Evolutionary conservation across 1,140 invertebrate genomes (phyloP).

Genomic region (Branchinecta lynchi): DNA sequence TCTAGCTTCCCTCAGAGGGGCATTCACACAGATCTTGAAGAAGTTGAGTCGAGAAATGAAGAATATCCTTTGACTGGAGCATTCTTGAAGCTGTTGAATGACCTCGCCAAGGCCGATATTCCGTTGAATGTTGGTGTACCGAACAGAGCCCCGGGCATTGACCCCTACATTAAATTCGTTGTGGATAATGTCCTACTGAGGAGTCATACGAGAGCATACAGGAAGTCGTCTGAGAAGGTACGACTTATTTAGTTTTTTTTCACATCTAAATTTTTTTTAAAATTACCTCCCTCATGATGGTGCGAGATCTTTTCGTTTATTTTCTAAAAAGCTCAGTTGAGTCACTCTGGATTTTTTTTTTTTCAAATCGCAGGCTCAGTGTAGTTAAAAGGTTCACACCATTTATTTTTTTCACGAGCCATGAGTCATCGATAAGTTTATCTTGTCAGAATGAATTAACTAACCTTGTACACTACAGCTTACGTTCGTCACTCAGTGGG

Average conservation of each 20-base stretch:
- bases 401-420: no score
- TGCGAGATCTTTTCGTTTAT: no score
- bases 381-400: no score
- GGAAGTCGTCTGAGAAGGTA: slow-evolving; percentile 52
- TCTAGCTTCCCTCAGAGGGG: slow-evolving; percentile 17
- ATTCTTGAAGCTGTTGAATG: slow-evolving; percentile 57
- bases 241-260: slow-evolving; percentile 13
- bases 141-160: slow-evolving; percentile 62
- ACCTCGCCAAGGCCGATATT: slow-evolving; percentile 45
- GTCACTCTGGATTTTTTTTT: no score
- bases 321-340: no score
- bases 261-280: no score
- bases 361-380: no score
- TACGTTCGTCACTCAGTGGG: no score
- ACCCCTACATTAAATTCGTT: slow-evolving; percentile 73
- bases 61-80: slow-evolving; percentile 67
- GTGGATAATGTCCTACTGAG: slow-evolving; percentile 58
- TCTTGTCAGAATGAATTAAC: no score
- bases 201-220: slow-evolving; percentile 58
- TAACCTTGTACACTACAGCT: no score
- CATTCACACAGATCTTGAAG: slow-evolving; percentile 40
- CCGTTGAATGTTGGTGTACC: slow-evolving; percentile 56
- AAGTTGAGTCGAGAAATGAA: slow-evolving; percentile 75
- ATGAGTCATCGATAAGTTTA: no score
- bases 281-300: no score